Base-by-base conservation (phyloP, 1,140 invertebrate genomes). In the Halesus radiatus region DNA sequence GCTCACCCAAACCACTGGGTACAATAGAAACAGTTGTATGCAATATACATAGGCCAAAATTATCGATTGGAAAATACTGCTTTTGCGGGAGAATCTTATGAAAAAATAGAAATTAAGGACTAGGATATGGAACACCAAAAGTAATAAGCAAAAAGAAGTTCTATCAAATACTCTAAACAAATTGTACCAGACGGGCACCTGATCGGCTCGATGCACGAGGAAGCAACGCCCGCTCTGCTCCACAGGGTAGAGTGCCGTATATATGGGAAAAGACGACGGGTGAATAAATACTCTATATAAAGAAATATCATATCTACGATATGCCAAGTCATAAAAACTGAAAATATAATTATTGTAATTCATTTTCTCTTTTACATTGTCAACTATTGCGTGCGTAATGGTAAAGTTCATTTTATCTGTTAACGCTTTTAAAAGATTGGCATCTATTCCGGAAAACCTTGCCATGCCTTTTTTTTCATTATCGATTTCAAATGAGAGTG, bases 221-320 rank as follows among this genome's bases (percentile, higher is more conserved):
- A 83, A 83, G 26, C 82, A 83, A 8, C 81, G 37, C 8, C 82
- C 82, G 29, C 80, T 80, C 15, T 75, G 74, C 77, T 83, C 82
- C 16, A 77, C 64, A 4, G 82, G 80, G 66, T 81, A 83, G 10
- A 73, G 23, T 8, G 79, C 45, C 20, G 77, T 60, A 6, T 80
- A 58, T 32, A 54, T 20, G 15, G 80, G 80, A 78, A 54, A 83
- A 16, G 80, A 60, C 29, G 78, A 23, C 13, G 56, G 64, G 45
- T 74, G 3, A 18, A 81, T 26, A 62, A 81, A 83, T 18, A 83
- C 56, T 0, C 13, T 64, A 29, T 75, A 75, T 1, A 62, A 32
- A 53, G n/a, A 29, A 15, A 81, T 54, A 58, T 81, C 74, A 45
- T 50, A 76, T 50, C 62, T 52, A 50, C 80, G 58, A 29, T 54